phyloP scores from a whole-genome alignment of 2,888 invertebrate genomes.

The Protonemura montana region DNA sequence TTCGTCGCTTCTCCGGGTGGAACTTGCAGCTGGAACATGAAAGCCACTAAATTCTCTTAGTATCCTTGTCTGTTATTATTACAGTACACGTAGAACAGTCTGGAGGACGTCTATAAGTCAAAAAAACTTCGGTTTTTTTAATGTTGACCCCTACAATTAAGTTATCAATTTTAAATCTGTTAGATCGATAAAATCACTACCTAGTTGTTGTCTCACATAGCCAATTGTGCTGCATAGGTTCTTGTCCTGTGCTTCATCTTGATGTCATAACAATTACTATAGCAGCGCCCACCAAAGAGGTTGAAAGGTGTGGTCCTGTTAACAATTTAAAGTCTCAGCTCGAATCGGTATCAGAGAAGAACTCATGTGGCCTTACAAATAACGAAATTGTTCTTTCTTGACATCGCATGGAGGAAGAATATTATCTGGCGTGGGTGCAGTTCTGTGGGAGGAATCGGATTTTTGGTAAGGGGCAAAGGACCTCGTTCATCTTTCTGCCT shows the following conservation, averaged over 20 bases:
- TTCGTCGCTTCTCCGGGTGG: too few relatives aligned
- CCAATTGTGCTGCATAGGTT: not conserved
- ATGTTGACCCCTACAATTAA: too few relatives aligned
- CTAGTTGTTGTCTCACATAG: too few relatives aligned
- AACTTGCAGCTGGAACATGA: too few relatives aligned
- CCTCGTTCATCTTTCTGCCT: not conserved
- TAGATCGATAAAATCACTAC: too few relatives aligned
- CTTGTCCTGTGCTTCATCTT: not conserved
- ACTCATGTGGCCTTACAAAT: not conserved
- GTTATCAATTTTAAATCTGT: too few relatives aligned
- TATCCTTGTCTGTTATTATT: too few relatives aligned
- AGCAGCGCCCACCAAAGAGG: not conserved
- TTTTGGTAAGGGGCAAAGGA: not conserved
- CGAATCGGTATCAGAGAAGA: not conserved
- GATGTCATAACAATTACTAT: conserved; percentile 2
- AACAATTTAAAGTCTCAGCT: not conserved
- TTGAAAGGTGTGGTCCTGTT: not conserved
- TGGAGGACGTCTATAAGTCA: too few relatives aligned
- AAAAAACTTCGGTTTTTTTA: too few relatives aligned
- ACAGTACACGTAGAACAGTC: too few relatives aligned
- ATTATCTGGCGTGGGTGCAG: not conserved
- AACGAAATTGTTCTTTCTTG: not conserved
- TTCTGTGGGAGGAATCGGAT: not conserved
- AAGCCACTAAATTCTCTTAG: too few relatives aligned
- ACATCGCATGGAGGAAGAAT: not conserved